phyloP scores from a whole-genome alignment of 2,113 vertebrate genomes.

The Gila orcuttii region DNA sequence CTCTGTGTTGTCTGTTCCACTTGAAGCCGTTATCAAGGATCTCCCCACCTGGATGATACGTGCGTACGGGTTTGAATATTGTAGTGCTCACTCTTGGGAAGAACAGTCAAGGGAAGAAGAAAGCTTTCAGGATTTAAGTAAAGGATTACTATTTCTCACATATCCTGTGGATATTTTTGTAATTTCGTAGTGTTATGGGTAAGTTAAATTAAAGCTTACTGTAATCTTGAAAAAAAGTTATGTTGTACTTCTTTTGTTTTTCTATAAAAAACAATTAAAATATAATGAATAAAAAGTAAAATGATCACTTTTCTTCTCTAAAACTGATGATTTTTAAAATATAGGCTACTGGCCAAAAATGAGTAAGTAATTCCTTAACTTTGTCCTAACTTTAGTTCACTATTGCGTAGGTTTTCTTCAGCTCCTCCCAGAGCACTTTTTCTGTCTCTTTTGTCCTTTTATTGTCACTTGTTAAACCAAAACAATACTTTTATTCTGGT shows the following conservation, averaged over 20 bases:
- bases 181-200: constrained; percentile 58
- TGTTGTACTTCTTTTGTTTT: not conserved
- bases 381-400: not conserved
- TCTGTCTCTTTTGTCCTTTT: constrained; percentile 73
- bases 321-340: not conserved
- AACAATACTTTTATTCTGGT: constrained; percentile 78
- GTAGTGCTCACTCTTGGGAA: constrained; percentile 59
- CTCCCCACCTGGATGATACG: constrained; percentile 64
- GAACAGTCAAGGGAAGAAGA: constrained; percentile 59
- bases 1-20: constrained; percentile 46
- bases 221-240: constrained; percentile 9
- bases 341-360: not conserved
- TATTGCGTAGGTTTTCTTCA: constrained; percentile 68
- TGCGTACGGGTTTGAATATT: constrained; percentile 72
- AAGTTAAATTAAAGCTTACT: constrained; percentile 41
- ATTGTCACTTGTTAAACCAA: constrained; percentile 78
- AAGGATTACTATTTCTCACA: constrained; percentile 68
- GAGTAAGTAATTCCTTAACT: not conserved
- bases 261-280: not conserved
- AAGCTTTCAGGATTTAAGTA: constrained; percentile 53
- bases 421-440: constrained; percentile 64
- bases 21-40: constrained; percentile 60
- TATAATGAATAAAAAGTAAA: not conserved
- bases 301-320: not conserved
- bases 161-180: constrained; percentile 67